Conservation (phyloP, 2,113 vertebrate genomes). For the Notothenia rossii region DNA sequence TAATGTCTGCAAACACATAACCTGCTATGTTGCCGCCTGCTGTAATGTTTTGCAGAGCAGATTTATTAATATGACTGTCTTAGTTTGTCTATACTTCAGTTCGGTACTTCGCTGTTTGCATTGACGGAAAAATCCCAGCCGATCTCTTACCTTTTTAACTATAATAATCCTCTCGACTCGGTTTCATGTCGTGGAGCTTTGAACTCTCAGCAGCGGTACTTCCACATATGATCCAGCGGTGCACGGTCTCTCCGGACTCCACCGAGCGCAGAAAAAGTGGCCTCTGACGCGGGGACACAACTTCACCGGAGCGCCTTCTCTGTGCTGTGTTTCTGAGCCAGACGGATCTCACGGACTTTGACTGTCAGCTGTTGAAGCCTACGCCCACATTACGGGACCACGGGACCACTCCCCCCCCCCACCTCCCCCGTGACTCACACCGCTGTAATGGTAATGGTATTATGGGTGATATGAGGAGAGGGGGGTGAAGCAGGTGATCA, state of each 20-base stretch:
- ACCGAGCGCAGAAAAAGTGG: constrained; percentile 26
- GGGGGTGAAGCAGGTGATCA: neutral
- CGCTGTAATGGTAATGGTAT: constrained; percentile 27
- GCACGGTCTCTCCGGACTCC: neutral
- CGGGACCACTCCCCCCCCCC: constrained; percentile 51
- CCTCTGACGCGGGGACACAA: neutral
- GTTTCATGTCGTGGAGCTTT: constrained; percentile 34
- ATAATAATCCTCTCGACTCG: constrained; percentile 17
- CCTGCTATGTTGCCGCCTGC: neutral
- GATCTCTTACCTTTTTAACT: constrained; percentile 56
- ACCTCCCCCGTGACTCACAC: constrained; percentile 48
- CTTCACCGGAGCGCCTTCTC: constrained; percentile 49
- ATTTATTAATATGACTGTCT: neutral
- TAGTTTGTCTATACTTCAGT: neutral
- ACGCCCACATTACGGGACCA: constrained; percentile 62
- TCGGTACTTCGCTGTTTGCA: neutral
- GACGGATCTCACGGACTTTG: constrained; percentile 28
- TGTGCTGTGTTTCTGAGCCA: constrained; percentile 19
- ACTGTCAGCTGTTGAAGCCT: constrained; percentile 53
- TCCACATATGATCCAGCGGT: constrained; percentile 7
- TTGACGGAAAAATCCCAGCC: neutral
- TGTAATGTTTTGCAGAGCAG: neutral
- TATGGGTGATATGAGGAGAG: neutral
- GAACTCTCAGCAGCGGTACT: neutral
- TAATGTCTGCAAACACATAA: neutral